These are phyloP conservation scores for Scolanthus callimorphus DNA, from an alignment of 92 coral and sea anemone genomes.

Conservation along the genomic window DNA sequence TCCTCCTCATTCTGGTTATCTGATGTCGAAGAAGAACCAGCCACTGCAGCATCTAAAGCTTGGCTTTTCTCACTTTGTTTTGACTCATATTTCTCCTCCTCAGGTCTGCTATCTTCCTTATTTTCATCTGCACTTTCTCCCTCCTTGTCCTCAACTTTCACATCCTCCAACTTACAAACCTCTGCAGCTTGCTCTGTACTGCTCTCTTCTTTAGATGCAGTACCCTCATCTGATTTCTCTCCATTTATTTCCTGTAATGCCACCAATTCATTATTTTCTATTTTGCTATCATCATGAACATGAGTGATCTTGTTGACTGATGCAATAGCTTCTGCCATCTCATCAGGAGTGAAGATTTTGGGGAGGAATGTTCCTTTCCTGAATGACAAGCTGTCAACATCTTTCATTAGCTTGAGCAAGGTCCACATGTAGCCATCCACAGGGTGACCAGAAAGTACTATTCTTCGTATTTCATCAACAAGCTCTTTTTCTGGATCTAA, in stretches of 20 bases:
- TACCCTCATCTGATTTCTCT: neutral
- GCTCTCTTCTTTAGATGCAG: neutral
- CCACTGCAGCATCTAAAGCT: too few species aligned
- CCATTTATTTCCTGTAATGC: neutral
- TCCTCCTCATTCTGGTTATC: too few species aligned
- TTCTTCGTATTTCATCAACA: conserved; percentile 18
- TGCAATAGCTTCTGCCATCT: conserved; percentile 11
- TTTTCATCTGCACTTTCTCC: neutral
- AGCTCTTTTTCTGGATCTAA: conserved; percentile 26
- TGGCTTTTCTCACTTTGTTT: too few species aligned
- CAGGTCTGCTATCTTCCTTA: neutral
- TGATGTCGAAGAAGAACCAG: too few species aligned
- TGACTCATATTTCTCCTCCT: neutral
- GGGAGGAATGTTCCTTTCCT: conserved; percentile 4
- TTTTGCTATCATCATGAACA: neutral
- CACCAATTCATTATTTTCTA: neutral
- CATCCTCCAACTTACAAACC: neutral
- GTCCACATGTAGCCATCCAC: conserved; percentile 48
- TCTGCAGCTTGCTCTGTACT: neutral
- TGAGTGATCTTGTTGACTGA: neutral
- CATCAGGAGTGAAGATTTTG: conserved; percentile 15
- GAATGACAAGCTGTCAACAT: conserved; percentile 7
- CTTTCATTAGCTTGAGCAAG: conserved; percentile 16
- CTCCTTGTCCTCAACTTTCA: neutral
- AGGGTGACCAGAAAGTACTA: conserved; percentile 14